Percentiles rank a stretch among this genome's conserved stretches.
phyloP scores from a whole-genome alignment of 2,888 invertebrate species.

The Oscheius myriophilus region DNA sequence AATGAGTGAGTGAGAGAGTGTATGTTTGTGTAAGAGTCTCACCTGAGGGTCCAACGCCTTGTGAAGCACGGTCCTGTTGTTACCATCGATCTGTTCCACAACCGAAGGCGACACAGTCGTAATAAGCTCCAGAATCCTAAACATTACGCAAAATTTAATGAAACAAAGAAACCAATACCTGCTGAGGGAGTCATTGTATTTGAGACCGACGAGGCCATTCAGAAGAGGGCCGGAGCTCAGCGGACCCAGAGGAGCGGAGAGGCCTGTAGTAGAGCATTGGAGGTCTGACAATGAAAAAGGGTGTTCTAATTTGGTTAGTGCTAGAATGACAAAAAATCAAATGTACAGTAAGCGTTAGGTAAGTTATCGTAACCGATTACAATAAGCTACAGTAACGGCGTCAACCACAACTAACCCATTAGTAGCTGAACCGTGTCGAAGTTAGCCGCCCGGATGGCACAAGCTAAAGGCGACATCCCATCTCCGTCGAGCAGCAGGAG shows the following conservation, averaged over 20 bases:
- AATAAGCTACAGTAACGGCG: background rate
- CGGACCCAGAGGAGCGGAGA: constrained; percentile 28
- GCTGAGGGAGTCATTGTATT: constrained; percentile 16
- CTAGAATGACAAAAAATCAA: background rate
- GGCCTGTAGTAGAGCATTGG: constrained; percentile 4
- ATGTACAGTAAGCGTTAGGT: background rate
- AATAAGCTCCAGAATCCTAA: constrained; percentile 28
- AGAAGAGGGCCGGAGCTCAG: constrained; percentile 30
- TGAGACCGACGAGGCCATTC: constrained; percentile 25
- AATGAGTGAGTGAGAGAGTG: too few species aligned
- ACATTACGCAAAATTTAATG: background rate
- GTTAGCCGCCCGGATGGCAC: constrained; percentile 26
- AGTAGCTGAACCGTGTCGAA: constrained; percentile 29
- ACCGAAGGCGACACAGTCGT: constrained; percentile 29
- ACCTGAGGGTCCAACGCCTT: constrained; percentile 25
- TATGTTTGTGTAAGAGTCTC: background rate
- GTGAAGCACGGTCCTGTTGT: constrained; percentile 26
- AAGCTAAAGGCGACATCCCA: constrained; percentile 28
- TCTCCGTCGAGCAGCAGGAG: constrained; percentile 25
- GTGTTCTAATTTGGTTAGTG: background rate
- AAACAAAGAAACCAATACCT: constrained; percentile 6
- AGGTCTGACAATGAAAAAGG: background rate
- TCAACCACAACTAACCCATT: constrained; percentile 15
- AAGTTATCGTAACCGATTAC: background rate
- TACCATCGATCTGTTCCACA: constrained; percentile 27